Evolutionary conservation across 2,113 vertebrate species (phyloP).

Genomic region (Oncorhynchus mykiss): DNA sequence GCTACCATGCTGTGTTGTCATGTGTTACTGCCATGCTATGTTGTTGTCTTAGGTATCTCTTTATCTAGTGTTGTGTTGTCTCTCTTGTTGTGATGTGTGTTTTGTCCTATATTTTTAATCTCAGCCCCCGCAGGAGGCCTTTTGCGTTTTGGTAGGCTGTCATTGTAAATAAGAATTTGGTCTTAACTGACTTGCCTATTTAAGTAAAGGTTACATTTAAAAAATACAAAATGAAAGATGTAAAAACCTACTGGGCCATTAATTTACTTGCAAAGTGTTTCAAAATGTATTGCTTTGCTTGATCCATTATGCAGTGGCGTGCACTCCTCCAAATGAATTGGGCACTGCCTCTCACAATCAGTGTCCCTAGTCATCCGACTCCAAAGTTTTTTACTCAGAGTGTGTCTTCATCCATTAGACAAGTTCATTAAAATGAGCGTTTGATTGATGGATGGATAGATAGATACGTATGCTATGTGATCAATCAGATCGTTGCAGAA

Average conservation of each 20-base stretch:
- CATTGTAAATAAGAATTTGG: too few species aligned
- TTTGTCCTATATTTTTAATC: too few species aligned
- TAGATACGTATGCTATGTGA: constrained; percentile 11
- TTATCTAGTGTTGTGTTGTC: too few species aligned
- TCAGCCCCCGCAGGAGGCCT: too few species aligned
- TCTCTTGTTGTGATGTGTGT: too few species aligned
- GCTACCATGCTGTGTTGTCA: too few species aligned
- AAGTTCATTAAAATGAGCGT: constrained; percentile 21
- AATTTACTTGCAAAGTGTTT: constrained; percentile 2
- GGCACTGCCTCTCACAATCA: not conserved
- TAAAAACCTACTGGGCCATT: constrained; percentile 1
- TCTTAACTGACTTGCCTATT: too few species aligned
- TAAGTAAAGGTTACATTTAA: too few species aligned
- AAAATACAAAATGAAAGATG: too few species aligned
- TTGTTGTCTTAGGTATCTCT: too few species aligned
- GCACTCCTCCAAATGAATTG: constrained; percentile 20
- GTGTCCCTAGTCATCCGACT: not conserved
- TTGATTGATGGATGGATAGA: constrained; percentile 12
- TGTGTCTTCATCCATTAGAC: constrained; percentile 4
- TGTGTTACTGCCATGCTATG: too few species aligned
- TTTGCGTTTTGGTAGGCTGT: too few species aligned
- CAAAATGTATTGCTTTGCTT: constrained; percentile 25
- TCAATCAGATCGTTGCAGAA: constrained; percentile 15
- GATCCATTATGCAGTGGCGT: constrained; percentile 10
- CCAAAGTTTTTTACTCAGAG: not conserved